Evolutionary conservation across 2,888 invertebrate genomes (phyloP).

Genomic region (Amiota communis): DNA sequence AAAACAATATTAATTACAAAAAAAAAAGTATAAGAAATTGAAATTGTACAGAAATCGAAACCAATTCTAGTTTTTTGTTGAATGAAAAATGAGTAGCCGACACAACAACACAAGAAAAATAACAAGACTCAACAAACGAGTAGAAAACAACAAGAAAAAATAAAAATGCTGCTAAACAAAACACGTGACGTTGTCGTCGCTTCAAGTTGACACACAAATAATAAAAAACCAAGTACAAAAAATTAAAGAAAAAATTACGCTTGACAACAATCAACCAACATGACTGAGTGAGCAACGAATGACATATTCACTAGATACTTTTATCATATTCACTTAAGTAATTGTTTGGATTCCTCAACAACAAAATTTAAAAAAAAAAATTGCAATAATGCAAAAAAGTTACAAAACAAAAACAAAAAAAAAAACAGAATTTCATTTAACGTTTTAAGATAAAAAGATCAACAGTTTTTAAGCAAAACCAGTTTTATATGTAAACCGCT

Average conservation of each 20-base stretch:
- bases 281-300: not conserved
- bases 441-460: no score
- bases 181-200: constrained; percentile 27
- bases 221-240: not conserved
- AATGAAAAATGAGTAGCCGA: not conserved
- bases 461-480: no score
- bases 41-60: constrained; percentile 6
- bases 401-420: not conserved
- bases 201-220: constrained; percentile 23
- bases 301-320: no score
- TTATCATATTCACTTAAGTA: no score
- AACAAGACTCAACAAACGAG: no score
- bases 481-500: no score
- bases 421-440: not conserved
- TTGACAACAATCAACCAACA: not conserved
- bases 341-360: not conserved
- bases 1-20: not conserved
- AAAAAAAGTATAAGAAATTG: not conserved
- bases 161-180: not conserved
- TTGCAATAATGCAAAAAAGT: no score
- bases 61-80: not conserved
- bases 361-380: not conserved
- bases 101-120: no score
- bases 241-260: constrained; percentile 1
- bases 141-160: no score